Evolutionary conservation across 2,888 invertebrate genomes (phyloP).

Genomic region (Griposia aprilina): DNA sequence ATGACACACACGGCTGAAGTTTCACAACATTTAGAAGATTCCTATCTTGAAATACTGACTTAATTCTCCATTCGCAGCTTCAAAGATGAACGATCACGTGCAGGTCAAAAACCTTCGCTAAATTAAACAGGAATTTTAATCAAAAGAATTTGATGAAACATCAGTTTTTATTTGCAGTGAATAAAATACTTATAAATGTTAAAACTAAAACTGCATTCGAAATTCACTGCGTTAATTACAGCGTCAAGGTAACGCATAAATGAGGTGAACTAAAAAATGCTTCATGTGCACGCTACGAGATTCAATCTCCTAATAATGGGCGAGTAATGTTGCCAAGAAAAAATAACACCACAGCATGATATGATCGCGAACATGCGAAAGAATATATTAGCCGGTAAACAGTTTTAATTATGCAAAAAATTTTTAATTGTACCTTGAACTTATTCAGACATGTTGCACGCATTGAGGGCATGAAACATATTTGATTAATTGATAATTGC

Average conservation of each 20-base stretch:
- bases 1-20: slow-evolving; percentile 57
- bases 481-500: slow-evolving; percentile 58
- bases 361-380: slow-evolving; percentile 82
- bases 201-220: slow-evolving; percentile 68
- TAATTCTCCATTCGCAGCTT: slow-evolving; percentile 52
- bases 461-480: slow-evolving; percentile 62
- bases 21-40: slow-evolving; percentile 58
- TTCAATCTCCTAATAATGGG: slow-evolving; percentile 86
- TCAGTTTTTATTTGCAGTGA: slow-evolving; percentile 45
- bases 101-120: slow-evolving; percentile 57
- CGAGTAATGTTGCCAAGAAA: slow-evolving; percentile 77
- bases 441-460: slow-evolving; percentile 75
- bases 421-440: slow-evolving; percentile 84
- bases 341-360: slow-evolving; percentile 80
- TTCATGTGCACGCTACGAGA: slow-evolving; percentile 85
- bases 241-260: slow-evolving; percentile 82
- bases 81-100: slow-evolving; percentile 54
- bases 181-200: slow-evolving; percentile 60
- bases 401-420: slow-evolving; percentile 82
- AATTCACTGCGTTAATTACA: slow-evolving; percentile 80
- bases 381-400: slow-evolving; percentile 83
- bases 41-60: slow-evolving; percentile 58
- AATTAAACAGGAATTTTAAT: slow-evolving; percentile 55
- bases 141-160: slow-evolving; percentile 53
- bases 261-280: slow-evolving; percentile 78